Conservation (phyloP, 2,113 vertebrate genomes). For the Entomyzon cyanotis region DNA sequence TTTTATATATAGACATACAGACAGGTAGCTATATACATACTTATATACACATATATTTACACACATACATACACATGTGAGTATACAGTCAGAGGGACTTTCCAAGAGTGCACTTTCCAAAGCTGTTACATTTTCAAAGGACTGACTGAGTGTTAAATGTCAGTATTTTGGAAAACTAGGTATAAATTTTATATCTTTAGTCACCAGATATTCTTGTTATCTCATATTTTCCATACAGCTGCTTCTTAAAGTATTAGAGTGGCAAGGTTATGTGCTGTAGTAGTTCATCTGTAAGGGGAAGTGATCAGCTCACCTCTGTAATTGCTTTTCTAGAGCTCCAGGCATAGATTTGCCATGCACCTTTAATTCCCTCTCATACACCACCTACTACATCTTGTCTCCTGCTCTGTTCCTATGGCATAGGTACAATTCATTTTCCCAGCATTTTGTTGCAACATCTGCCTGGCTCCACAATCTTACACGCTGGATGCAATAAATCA, state of each 20-base stretch:
- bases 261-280: not conserved
- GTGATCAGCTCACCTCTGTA: constrained; percentile 31
- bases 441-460: not conserved
- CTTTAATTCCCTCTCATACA: constrained; percentile 32
- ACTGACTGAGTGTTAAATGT: not conserved
- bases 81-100: not conserved
- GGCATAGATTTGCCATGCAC: constrained; percentile 29
- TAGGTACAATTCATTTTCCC: not conserved
- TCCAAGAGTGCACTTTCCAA: not conserved
- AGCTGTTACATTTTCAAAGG: not conserved
- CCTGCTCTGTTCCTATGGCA: not conserved
- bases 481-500: not conserved
- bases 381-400: not conserved
- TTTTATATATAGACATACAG: not conserved
- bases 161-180: not conserved
- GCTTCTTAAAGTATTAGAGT: constrained; percentile 28
- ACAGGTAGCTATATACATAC: not conserved
- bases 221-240: constrained; percentile 22
- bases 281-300: constrained; percentile 14
- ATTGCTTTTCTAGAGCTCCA: constrained; percentile 57
- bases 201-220: constrained; percentile 19
- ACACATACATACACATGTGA: not conserved
- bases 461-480: not conserved
- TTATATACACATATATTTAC: no score
- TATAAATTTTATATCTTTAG: not conserved